A percentile compares a stretch with the other conserved stretches of the same genome.
Conservation (phyloP, 2,888 invertebrate genomes). For the Empis stercorea region DNA sequence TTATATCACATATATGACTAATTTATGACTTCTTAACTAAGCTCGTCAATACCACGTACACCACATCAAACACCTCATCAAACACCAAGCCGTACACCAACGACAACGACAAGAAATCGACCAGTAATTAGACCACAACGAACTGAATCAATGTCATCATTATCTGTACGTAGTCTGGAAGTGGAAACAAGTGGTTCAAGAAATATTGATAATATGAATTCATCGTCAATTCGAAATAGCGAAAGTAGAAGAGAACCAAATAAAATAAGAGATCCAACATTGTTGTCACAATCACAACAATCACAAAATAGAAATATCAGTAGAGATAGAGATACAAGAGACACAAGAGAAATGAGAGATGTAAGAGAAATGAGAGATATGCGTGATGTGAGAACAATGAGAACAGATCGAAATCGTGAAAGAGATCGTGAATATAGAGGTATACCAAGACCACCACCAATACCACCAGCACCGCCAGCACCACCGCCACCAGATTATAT, state of each 20-base stretch:
- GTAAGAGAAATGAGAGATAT: not conserved
- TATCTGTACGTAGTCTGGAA: too few relatives aligned
- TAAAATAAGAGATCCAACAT: too few relatives aligned
- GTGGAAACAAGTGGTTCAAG: too few relatives aligned
- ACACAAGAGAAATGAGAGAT: not conserved
- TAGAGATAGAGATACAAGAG: not conserved
- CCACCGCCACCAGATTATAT: conserved; percentile 24
- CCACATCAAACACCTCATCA: not conserved
- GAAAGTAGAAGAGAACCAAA: conserved; percentile 7
- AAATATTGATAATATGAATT: not conserved
- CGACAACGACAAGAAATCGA: not conserved
- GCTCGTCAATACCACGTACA: not conserved
- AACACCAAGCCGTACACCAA: not conserved
- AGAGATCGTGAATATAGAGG: conserved; percentile 18
- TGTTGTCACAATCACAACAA: too few relatives aligned
- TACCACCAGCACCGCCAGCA: conserved; percentile 30
- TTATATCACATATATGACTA: too few relatives aligned
- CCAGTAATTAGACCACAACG: not conserved
- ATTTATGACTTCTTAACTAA: too few relatives aligned
- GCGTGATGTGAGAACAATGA: not conserved
- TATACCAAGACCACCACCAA: conserved; percentile 12
- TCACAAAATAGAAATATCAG: not conserved
- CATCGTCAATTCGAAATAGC: conserved; percentile 7
- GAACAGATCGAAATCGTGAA: conserved; percentile 12
- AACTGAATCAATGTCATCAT: not conserved